phyloP scores from a whole-genome alignment of 2,113 vertebrate genomes.

The Cyprichromis sp. region DNA sequence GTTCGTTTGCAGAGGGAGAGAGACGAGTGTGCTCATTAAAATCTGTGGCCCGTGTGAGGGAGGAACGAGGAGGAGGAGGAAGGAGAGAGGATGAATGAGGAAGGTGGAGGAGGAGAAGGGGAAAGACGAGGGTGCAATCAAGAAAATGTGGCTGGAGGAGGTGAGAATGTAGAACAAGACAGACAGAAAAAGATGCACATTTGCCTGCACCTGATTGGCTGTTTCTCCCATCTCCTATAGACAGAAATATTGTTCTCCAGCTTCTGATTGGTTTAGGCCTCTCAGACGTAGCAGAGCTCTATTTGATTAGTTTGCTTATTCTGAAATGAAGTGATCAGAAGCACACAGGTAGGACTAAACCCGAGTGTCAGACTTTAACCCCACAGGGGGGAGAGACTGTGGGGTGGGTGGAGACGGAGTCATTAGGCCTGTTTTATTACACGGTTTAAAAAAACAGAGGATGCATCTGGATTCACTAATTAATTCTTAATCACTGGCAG shows the following conservation, averaged over 20 bases:
- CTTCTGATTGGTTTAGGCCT: not conserved
- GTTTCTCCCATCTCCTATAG: not conserved
- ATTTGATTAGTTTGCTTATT: not conserved
- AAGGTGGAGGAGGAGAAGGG: not conserved
- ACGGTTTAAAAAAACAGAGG: not conserved
- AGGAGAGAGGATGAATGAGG: not conserved
- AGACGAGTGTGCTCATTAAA: conserved; percentile 25
- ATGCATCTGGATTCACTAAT: not conserved
- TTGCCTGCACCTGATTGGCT: not conserved
- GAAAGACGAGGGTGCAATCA: not conserved
- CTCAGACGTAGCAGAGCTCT: not conserved
- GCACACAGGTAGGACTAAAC: not conserved
- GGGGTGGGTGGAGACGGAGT: not conserved
- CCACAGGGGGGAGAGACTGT: accelerated
- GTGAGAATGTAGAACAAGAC: not conserved
- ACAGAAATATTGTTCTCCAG: not conserved
- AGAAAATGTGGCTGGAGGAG: not conserved
- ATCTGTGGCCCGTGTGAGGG: not conserved
- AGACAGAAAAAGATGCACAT: not conserved
- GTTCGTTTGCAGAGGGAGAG: not conserved
- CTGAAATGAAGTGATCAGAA: not conserved
- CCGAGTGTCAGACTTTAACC: not conserved
- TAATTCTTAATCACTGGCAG: not conserved
- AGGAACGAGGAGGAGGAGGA: not conserved
- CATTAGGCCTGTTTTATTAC: not conserved